Base-by-base conservation (phyloP, 2,888 invertebrate genomes). In the Brenthis daphne region DNA sequence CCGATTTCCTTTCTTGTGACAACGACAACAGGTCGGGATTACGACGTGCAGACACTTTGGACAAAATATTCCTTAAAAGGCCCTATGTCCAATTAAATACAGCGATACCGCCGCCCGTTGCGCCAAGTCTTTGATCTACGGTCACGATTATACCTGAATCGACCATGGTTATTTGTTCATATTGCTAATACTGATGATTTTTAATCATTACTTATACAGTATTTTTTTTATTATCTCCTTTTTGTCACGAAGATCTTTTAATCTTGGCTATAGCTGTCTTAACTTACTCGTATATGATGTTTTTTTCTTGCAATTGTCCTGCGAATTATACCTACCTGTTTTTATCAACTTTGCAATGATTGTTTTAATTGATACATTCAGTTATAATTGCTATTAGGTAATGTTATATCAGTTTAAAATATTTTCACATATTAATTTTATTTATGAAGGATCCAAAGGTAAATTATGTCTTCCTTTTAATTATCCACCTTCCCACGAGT, bases 1-100 rank as follows among this genome's bases (percentile, higher is more conserved):
- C 78, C 82, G 77, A 84, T 85, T 88, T 91, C 91, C 90, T 89
- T 86, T 80, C 78, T 78, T 78, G 82, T 80, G 85, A 85, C 82
- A 82, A 80, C 80, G 78, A 77, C 77, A 82, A 80, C 82, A 82
- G 77, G 77, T 82, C 79, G 79, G 73, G 76, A 78, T 86, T 85
- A 82, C 85, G 82, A 81, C 77, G 75, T 77, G 79, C 77, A 80
- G 80, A 78, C 81, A 76, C 78, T 81, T 80, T 76, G 76, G 76
- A 84, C 80, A 80, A 81, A 83, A 79, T 77, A 76, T 74, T 73
- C 80, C 80, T 77, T 82, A 80, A 83, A 85, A 78, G 81, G 82
- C 75, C 73, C 74, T 76, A 79, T 80, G 78, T 78, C 82, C 83
- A 84, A 86, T 85, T 85, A 85, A 82, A 79, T 77, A 73, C 77